Base-by-base conservation (phyloP, 1,140 invertebrate genomes). In the Hylaeus anthracinus region DNA sequence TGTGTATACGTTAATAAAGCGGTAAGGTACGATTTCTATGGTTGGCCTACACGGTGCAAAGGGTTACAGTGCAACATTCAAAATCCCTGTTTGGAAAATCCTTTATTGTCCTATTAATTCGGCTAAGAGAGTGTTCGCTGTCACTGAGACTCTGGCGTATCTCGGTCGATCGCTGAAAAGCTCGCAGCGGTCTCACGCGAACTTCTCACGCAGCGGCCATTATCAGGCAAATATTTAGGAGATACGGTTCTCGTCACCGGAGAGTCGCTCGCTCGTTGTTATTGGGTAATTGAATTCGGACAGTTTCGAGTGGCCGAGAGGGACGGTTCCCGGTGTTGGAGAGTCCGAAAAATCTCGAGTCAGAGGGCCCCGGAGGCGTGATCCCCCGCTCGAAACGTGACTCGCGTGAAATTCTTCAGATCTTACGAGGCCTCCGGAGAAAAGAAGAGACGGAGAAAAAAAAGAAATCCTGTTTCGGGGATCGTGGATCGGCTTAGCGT, bases 391-490 rank as follows among this genome's bases (percentile, higher is more conserved):
- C 79, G 82, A 85, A 87, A 88, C 86, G 86, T 88, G 86, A 88
- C 86, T 88, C 86, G 86, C 86, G 86, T 88, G 86, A 87, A 88
- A 87, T 88, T 88, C 79, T 85, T 72, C 79, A 88, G 86, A 88
- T 88, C 86, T 88, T 85, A 79, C 76, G 73, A 80, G 65, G 72
- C 45, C 45, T 72, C 26, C 73, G 67, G 73, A 81, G 64, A 72
- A 75, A 56, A 48, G 4, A 66, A 45, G 15, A 65, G 41, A 39
- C 26, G 14, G 8, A 64, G 45, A 66, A 12, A 8, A 39, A 39
- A n/a, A 79, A 87, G 81, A 86, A 86, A 86, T 88, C 86, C 86
- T 88, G 85, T 88, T 88, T 88, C 85, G 83, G 85, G 82, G 86
- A 88, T 88, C 86, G 86, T 87, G 82, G 85, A 88, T 88, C 86